Evolutionary conservation across 2,888 invertebrate species (phyloP).

Genomic region (Hypena proboscidalis): DNA sequence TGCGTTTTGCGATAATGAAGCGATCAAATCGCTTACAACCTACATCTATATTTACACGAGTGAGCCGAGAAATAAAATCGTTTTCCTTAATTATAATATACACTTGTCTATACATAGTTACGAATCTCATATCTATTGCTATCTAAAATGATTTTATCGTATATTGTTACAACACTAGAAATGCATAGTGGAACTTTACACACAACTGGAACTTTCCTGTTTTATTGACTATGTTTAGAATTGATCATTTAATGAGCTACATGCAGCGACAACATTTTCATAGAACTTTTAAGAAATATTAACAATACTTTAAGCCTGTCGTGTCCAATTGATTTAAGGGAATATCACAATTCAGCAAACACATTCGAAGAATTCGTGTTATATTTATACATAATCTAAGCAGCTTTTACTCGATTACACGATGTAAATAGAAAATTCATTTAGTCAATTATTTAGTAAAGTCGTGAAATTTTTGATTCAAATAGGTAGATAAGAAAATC

Average conservation of each 20-base stretch:
- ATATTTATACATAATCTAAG: slow-evolving; percentile 7
- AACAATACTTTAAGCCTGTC: slow-evolving; percentile 8
- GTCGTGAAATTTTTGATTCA: too few species aligned
- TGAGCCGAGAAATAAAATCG: slow-evolving; percentile 60
- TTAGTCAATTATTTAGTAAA: too few species aligned
- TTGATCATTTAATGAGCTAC: slow-evolving; percentile 31
- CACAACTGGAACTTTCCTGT: slow-evolving; percentile 53
- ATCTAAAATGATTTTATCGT: slow-evolving; percentile 50
- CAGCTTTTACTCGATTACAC: slow-evolving; percentile 5
- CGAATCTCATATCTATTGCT: slow-evolving; percentile 59
- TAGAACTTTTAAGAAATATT: slow-evolving; percentile 29
- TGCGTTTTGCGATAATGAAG: slow-evolving; percentile 48
- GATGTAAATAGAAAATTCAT: too few species aligned
- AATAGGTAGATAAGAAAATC: neutral
- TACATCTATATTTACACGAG: slow-evolving; percentile 73
- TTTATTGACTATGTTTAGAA: slow-evolving; percentile 21
- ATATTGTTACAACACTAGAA: slow-evolving; percentile 54
- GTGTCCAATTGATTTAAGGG: slow-evolving; percentile 17
- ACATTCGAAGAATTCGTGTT: slow-evolving; percentile 10
- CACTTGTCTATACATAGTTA: slow-evolving; percentile 64
- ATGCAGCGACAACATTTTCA: slow-evolving; percentile 33
- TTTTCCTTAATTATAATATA: slow-evolving; percentile 57
- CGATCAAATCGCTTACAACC: slow-evolving; percentile 63
- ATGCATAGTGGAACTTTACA: slow-evolving; percentile 50
- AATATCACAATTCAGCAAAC: slow-evolving; percentile 40